Percentiles rank a stretch among this genome's conserved stretches.
These are phyloP conservation scores for human (Homo sapiens) DNA, from an alignment of 2,113 vertebrate genomes.

Conservation along the genomic window DNA sequence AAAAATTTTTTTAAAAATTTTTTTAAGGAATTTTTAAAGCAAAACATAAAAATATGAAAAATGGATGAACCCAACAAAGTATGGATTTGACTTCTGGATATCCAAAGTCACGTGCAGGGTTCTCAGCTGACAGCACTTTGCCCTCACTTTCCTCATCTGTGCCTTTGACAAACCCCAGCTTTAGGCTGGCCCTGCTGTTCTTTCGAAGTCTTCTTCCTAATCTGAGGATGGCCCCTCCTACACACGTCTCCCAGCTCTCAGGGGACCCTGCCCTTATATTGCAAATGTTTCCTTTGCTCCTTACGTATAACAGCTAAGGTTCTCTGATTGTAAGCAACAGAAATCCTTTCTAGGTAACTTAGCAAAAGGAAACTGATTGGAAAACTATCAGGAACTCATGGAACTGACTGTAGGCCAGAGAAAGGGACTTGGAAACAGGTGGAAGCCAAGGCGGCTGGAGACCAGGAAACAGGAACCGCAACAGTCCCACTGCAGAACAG, in stretches of 20 bases:
- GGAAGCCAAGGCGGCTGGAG: not conserved
- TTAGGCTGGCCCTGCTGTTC: not conserved
- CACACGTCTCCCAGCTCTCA: not conserved
- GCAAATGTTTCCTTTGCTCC: not conserved
- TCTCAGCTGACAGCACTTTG: not conserved
- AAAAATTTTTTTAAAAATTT: not conserved
- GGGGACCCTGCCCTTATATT: not conserved
- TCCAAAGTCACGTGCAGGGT: accelerated
- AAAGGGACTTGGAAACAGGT: not conserved
- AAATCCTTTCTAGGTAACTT: not conserved
- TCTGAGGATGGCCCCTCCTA: not conserved
- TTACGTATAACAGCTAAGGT: not conserved
- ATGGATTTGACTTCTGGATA: not conserved
- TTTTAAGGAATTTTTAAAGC: not conserved
- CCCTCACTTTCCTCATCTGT: accelerated
- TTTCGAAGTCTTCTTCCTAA: not conserved
- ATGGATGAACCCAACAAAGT: not conserved
- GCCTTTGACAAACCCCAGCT: not conserved
- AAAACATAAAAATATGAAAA: not conserved
- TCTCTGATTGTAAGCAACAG: not conserved
- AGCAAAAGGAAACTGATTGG: not conserved
- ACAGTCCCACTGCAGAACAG: not conserved
- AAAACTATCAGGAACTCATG: not conserved
- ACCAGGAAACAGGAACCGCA: not conserved
- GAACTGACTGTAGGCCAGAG: not conserved